Evolutionary conservation across 2,113 vertebrate genomes (phyloP).

Genomic region (Spea bombifrons): DNA sequence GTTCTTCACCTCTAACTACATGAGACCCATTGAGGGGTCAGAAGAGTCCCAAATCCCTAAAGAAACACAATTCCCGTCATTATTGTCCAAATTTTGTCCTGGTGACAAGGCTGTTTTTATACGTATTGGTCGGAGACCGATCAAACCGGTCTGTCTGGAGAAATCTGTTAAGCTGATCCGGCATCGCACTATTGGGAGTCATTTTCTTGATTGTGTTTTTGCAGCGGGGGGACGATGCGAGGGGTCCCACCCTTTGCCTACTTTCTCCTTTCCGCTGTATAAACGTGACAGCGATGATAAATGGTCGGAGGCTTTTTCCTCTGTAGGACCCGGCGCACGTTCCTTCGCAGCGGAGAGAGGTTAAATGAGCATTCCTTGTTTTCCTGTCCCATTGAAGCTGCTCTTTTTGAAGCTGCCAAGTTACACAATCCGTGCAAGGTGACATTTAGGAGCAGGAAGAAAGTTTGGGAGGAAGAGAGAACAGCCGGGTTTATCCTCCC

Average conservation of each 20-base stretch:
- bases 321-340: neutral
- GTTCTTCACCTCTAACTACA: too few relatives aligned
- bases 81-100: too few relatives aligned
- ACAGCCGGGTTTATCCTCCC: conserved; percentile 41
- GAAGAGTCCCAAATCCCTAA: too few relatives aligned
- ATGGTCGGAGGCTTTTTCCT: neutral
- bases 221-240: neutral
- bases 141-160: neutral
- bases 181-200: neutral
- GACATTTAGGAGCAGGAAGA: conserved; percentile 42
- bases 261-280: neutral
- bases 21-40: too few relatives aligned
- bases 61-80: too few relatives aligned
- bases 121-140: neutral
- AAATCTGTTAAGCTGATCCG: neutral
- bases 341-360: conserved; percentile 2
- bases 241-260: neutral
- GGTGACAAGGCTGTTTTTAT: too few relatives aligned
- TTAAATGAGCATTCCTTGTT: conserved; percentile 25
- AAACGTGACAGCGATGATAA: neutral
- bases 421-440: conserved; percentile 45
- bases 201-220: neutral
- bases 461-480: conserved; percentile 41
- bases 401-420: conserved; percentile 43
- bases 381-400: conserved; percentile 25